A percentile compares a stretch with the other conserved stretches of the same genome.
phyloP scores from a whole-genome alignment of 2,797 vertebrate species.

The Sphenodon punctatus region DNA sequence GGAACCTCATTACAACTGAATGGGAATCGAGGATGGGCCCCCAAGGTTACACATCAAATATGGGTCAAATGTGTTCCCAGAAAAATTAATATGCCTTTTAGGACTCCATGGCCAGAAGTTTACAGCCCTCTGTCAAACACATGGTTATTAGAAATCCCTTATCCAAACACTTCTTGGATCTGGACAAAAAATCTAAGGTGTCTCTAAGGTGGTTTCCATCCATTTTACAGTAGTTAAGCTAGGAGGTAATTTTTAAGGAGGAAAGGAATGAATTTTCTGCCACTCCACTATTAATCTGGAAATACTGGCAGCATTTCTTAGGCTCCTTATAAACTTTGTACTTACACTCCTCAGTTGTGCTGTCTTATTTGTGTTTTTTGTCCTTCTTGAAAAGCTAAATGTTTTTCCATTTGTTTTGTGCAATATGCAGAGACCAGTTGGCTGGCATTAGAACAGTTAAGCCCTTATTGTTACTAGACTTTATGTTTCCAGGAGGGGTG shows the following conservation, averaged over 20 bases:
- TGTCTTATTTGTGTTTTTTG: not conserved
- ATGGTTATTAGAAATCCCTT: too few species aligned
- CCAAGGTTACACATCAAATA: too few species aligned
- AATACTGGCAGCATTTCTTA: not conserved
- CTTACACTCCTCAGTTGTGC: not conserved
- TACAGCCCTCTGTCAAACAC: too few species aligned
- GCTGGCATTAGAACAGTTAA: conserved; percentile 46
- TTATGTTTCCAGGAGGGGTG: conserved; percentile 54
- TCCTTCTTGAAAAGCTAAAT: conserved; percentile 23
- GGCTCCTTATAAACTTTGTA: not conserved
- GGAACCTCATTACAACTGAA: too few species aligned
- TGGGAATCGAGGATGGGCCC: too few species aligned
- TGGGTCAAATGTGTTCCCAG: too few species aligned
- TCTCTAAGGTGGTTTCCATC: too few species aligned
- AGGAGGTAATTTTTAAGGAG: not conserved
- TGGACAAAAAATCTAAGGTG: too few species aligned
- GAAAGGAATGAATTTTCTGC: not conserved
- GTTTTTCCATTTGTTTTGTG: conserved; percentile 47
- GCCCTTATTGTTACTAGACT: conserved; percentile 52
- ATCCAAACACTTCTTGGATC: too few species aligned
- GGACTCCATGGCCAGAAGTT: too few species aligned
- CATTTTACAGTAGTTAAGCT: not conserved
- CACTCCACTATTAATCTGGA: fast-evolving
- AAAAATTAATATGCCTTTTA: too few species aligned
- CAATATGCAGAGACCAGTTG: not conserved